Conservation (phyloP, 2,888 invertebrate species). For the Andrena flavipes region DNA sequence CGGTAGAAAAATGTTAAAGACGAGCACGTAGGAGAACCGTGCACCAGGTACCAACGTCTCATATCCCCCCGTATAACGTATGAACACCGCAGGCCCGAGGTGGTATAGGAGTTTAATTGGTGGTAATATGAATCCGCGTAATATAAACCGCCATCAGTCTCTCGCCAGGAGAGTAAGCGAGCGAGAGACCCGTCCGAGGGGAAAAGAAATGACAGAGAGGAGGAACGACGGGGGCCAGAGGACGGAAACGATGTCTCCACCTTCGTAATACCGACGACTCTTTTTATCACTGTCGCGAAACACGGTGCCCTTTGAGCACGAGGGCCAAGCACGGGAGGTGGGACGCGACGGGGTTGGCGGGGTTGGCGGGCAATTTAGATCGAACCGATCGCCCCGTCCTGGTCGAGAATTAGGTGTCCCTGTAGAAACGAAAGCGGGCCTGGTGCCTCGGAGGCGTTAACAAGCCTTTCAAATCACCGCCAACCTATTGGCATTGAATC, state of each 20-base stretch:
- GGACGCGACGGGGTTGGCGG: conserved; percentile 34
- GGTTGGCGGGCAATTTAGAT: conserved; percentile 53
- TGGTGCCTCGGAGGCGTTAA: conserved; percentile 17
- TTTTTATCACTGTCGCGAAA: conserved; percentile 69
- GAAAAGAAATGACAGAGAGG: conserved; percentile 42
- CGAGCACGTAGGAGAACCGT: conserved; percentile 44
- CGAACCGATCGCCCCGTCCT: conserved; percentile 47
- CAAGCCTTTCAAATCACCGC: conserved; percentile 36
- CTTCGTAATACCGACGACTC: conserved; percentile 72
- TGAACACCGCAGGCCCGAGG: conserved; percentile 71
- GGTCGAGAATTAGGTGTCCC: conserved; percentile 54
- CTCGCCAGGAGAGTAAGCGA: conserved; percentile 68
- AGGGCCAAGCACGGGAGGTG: conserved; percentile 49
- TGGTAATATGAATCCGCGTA: conserved; percentile 82
- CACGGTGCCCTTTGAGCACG: conserved; percentile 57
- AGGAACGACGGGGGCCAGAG: conserved; percentile 34
- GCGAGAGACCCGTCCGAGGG: conserved; percentile 39
- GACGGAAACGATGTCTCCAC: conserved; percentile 75
- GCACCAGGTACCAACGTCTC: conserved; percentile 66
- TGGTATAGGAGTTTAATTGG: conserved; percentile 81
- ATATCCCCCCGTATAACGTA: conserved; percentile 71
- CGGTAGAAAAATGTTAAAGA: conserved; percentile 53
- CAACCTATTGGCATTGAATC: background rate
- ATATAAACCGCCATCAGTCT: conserved; percentile 81
- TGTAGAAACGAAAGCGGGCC: background rate